Base-by-base conservation (phyloP, 2,888 invertebrate genomes). In the Limnephilus rhombicus region DNA sequence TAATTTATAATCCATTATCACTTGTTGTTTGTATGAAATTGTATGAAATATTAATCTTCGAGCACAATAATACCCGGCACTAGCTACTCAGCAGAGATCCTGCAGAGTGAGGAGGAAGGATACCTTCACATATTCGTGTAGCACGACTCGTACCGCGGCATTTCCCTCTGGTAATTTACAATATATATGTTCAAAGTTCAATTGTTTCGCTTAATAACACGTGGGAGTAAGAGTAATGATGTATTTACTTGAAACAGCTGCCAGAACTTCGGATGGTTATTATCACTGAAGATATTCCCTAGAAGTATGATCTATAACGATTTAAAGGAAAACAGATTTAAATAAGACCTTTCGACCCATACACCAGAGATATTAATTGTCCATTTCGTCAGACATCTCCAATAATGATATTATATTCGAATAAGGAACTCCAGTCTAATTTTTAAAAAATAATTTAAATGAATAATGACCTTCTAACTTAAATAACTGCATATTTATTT, bases 1-100 rank as follows among this genome's bases (percentile, higher is more conserved):
- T 93, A 93, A 93, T 93, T 93, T 92, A 93, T 93, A 93, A 92
- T 93, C 93, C 93, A 93, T 93, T 93, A 93, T 93, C 92, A 92
- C 92, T 92, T 91, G 91, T 91, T 91, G 90, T 92, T 91, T 92
- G 90, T 92, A 91, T 92, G 92, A 88, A 90, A 90, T 92, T 92
- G 81, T 92, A 88, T 90, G 92, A 92, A 92, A 92, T 92, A 90
- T 92, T 92, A 92, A 92, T 90, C 90, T 92, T 82, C 31, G 90
- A 92, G 86, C 85, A 92, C 90, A 92, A 92, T 92, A 90, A 85
- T 86, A 81, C 81, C 45, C 68, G 9, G 68, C 24, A 41, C 45
- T 68, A n/a, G 68, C 24, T 80, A 89, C 31, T 53, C 53, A 53
- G 87, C 87, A 68, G 18, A 53, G 31, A 92, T 92, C 92, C 86